phyloP scores from a whole-genome alignment of 2,113 vertebrate genomes.

The Corydoras maculifer region DNA sequence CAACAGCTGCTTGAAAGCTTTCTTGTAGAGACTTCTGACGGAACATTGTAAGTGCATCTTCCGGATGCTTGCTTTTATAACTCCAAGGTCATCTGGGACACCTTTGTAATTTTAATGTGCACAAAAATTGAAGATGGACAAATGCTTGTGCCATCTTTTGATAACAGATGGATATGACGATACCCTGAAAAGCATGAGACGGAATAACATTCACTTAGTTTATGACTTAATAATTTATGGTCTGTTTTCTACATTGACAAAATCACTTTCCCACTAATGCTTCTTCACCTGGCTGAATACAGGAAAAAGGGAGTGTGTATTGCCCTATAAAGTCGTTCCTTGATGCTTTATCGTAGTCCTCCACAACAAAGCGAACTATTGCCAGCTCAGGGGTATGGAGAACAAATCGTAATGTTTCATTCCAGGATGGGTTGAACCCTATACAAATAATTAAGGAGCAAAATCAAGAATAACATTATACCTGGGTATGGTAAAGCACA shows the following conservation, averaged over 20 bases:
- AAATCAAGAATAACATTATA: background rate
- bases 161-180: conserved; percentile 88
- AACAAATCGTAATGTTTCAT: conserved; percentile 76
- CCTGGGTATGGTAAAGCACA: background rate
- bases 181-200: conserved; percentile 68
- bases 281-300: conserved; percentile 78
- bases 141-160: conserved; percentile 82
- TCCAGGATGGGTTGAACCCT: conserved; percentile 93
- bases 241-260: background rate
- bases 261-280: background rate
- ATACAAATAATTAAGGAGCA: conserved; percentile 27
- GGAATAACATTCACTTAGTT: background rate
- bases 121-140: conserved; percentile 86
- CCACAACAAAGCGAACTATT: conserved; percentile 85
- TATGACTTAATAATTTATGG: background rate
- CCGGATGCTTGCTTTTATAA: background rate
- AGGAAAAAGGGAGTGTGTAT: conserved; percentile 81
- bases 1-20: conserved; percentile 4
- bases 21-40: background rate
- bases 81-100: conserved; percentile 16
- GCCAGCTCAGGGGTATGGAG: conserved; percentile 80
- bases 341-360: conserved; percentile 82
- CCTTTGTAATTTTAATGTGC: conserved; percentile 67
- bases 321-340: conserved; percentile 92
- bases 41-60: background rate